A percentile compares a stretch with the other conserved stretches of the same genome.
Conservation (phyloP, 2,113 vertebrate species). For the Leptocoma aspasia region DNA sequence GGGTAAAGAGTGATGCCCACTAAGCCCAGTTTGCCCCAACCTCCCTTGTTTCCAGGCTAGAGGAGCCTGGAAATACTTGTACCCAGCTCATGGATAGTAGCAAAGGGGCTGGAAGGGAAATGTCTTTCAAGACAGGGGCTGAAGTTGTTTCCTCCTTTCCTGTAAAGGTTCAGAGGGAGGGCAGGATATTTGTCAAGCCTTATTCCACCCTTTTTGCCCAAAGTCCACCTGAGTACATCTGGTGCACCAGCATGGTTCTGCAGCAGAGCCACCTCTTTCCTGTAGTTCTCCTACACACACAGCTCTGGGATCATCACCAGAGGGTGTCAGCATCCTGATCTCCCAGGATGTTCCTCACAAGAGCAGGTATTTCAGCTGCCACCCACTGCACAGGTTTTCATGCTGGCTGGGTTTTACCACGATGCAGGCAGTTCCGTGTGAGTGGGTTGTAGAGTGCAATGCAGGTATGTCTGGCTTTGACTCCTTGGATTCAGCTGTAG, state of each 20-base stretch:
- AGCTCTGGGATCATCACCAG: neutral
- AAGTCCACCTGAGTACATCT: neutral
- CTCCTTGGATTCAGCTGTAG: neutral
- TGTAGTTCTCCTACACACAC: neutral
- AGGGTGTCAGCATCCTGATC: neutral
- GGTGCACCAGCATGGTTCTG: neutral
- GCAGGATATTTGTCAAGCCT: neutral
- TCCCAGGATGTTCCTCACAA: neutral
- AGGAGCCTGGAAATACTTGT: neutral
- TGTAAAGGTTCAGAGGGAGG: neutral
- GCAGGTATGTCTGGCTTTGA: neutral
- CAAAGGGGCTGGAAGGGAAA: neutral
- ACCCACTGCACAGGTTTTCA: neutral
- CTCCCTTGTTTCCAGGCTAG: neutral
- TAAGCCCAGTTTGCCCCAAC: neutral
- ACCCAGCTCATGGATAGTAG: neutral
- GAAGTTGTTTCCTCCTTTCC: neutral
- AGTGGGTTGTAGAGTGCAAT: neutral
- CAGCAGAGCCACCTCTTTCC: neutral
- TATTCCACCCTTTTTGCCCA: neutral
- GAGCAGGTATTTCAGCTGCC: neutral
- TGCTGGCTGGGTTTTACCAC: neutral
- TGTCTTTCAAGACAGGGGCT: neutral
- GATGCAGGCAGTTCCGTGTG: accelerated
- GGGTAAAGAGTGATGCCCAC: neutral